Evolutionary conservation across 2,113 vertebrate species (phyloP).

Genomic region (Alectura lathami): DNA sequence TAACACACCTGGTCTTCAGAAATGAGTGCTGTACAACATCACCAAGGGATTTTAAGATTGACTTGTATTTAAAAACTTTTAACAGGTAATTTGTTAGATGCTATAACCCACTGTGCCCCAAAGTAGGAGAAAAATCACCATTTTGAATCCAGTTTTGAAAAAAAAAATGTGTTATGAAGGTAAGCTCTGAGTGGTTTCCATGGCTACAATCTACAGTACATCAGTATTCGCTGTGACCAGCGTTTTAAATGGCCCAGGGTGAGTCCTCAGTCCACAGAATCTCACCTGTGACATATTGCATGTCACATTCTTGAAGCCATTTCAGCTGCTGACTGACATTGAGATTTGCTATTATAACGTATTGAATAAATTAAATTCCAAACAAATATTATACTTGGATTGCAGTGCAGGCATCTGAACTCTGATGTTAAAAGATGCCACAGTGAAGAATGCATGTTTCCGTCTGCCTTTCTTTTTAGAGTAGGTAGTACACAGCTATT

Average conservation of each 20-base stretch:
- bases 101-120: not conserved
- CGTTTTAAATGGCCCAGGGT: slow-evolving; percentile 36
- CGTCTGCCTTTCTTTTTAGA: not conserved
- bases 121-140: not conserved
- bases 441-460: not conserved
- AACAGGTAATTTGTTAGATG: not conserved
- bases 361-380: not conserved
- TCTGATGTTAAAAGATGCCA: not conserved
- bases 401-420: not conserved
- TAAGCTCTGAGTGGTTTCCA: slow-evolving; percentile 43
- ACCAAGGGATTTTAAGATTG: not conserved
- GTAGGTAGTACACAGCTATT: not conserved
- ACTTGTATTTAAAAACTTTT: not conserved
- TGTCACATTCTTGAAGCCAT: not conserved
- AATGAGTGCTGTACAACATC: not conserved
- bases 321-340: not conserved
- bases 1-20: not conserved
- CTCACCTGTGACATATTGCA: not conserved
- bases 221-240: not conserved
- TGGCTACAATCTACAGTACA: slow-evolving; percentile 50
- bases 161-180: not conserved
- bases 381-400: not conserved
- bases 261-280: not conserved
- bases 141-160: not conserved
- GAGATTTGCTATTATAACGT: not conserved